Percentiles rank a stretch among this genome's conserved stretches.
These are phyloP conservation scores for Dynastes tityus DNA, from an alignment of 2,888 invertebrate species.

Conservation along the genomic window DNA sequence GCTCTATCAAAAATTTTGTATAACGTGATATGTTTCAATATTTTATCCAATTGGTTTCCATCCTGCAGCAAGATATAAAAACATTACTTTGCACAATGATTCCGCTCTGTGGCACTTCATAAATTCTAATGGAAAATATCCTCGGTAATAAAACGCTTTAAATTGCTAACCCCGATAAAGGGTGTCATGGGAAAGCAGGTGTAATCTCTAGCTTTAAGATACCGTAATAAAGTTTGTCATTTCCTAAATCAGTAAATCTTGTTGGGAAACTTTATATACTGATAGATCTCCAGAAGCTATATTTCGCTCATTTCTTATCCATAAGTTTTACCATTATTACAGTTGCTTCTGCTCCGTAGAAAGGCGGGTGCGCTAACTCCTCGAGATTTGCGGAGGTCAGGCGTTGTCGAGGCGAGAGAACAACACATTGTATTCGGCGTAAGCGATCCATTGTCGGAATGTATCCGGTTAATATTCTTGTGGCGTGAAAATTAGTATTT, in stretches of 20 bases:
- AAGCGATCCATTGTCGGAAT: slow-evolving; percentile 42
- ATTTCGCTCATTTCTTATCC: slow-evolving; percentile 51
- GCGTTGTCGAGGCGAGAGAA: slow-evolving; percentile 22
- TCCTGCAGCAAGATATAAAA: no score
- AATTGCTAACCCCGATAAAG: slow-evolving; percentile 56
- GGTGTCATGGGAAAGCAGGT: slow-evolving; percentile 56
- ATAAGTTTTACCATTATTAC: slow-evolving; percentile 45
- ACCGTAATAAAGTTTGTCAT: slow-evolving; percentile 57
- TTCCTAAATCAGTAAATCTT: slow-evolving; percentile 53
- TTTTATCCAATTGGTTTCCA: no score
- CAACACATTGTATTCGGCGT: slow-evolving; percentile 41
- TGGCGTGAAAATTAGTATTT: slow-evolving; percentile 41
- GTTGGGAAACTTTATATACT: slow-evolving; percentile 50
- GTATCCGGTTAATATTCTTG: slow-evolving; percentile 46
- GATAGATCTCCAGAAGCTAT: slow-evolving; percentile 49
- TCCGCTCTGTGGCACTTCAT: neutral
- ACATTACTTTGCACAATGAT: no score
- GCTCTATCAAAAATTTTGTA: no score
- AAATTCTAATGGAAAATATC: slow-evolving; percentile 24
- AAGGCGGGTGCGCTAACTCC: slow-evolving; percentile 37
- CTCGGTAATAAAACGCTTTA: slow-evolving; percentile 48
- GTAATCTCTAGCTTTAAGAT: slow-evolving; percentile 57
- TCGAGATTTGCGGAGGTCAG: slow-evolving; percentile 39
- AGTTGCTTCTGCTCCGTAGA: slow-evolving; percentile 26
- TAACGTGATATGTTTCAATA: no score